These are phyloP conservation scores for Sceloporus undulatus DNA, from an alignment of 2,113 vertebrate genomes.

Conservation along the genomic window DNA sequence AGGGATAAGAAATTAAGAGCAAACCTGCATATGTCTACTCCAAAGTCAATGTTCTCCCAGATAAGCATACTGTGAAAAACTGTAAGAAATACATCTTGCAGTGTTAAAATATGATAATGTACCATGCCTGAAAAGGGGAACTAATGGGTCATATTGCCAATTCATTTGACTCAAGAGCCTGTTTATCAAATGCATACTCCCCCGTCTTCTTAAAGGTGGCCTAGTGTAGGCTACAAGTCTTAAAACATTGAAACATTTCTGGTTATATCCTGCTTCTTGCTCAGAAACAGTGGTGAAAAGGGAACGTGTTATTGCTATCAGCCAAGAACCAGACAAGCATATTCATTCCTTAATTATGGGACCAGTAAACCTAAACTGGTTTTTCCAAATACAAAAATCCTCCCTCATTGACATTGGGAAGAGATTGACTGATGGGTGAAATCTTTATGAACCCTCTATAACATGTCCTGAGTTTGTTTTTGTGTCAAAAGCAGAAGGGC, in stretches of 20 bases:
- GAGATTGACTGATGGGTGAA: neutral
- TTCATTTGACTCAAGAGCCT: too few relatives aligned
- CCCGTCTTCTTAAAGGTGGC: neutral
- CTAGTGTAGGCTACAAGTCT: neutral
- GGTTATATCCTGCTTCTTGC: neutral
- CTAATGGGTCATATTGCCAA: neutral
- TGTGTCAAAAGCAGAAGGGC: conserved; percentile 12
- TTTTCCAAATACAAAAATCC: neutral
- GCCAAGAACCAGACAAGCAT: neutral
- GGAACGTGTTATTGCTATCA: neutral
- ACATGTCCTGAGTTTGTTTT: conserved; percentile 15
- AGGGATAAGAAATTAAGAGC: too few relatives aligned
- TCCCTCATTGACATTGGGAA: neutral
- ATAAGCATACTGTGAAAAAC: neutral
- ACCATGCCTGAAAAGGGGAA: neutral
- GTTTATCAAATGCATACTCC: neutral
- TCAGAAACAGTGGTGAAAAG: neutral
- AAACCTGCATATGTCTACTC: too few relatives aligned
- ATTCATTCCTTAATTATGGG: neutral
- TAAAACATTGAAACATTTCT: neutral
- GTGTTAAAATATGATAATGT: neutral
- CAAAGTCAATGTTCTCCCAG: too few relatives aligned
- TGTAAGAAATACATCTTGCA: neutral
- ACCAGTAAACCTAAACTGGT: neutral
- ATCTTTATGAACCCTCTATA: conserved; percentile 12